Evolutionary conservation across 1,140 invertebrate genomes (phyloP), one percentile per base, ranked within the genome.

Genomic region (Ditylenchus dipsaci): DNA sequence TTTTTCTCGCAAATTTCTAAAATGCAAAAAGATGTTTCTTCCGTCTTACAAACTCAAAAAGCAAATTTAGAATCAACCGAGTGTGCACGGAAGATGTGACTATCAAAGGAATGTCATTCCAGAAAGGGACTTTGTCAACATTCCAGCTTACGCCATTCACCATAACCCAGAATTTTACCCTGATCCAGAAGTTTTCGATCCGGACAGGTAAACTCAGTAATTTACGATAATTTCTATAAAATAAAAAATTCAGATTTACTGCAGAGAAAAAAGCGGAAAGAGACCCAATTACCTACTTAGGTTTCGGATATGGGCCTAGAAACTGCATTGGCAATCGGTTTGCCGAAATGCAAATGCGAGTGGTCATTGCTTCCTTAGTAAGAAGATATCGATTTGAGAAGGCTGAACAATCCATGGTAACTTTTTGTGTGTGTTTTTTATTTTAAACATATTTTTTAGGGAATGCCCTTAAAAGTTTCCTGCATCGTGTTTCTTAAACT

Each of bases 281-380:
- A 8, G 66, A 85, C 27, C 82, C 82, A 7, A 79, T 79, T 42
- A 67, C 80, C 0, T 87, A 79, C 68, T 49, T 86, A 1, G 84
- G 87, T 1, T 88, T 87, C 74, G 87, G 87, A 17, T 72, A 71
- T 26, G 87, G 87, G 8, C 86, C 86, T 1, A 72, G 86, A 27
- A 84, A 84, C 67, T 88, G 87, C 65, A 80, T 87, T 26, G 89
- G 88, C 43, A 85, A 86, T 80, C 85, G 89, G 38, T 88, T 90
- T 64, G 89, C 88, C 0, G 65, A 88, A 3, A 73, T 90, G 57
- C 86, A 89, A 78, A 85, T 87, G 0, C 90, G 90, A 84, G 71
- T 89, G 45, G 87, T 88, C 8, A 27, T 86, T 11, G 79, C 81
- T 8, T 43, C 62, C n/a, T 57, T 85, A 0, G 29, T 86, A n/a